Base-by-base conservation (phyloP, 1,140 invertebrate species). In the Sesamia nonagrioides region DNA sequence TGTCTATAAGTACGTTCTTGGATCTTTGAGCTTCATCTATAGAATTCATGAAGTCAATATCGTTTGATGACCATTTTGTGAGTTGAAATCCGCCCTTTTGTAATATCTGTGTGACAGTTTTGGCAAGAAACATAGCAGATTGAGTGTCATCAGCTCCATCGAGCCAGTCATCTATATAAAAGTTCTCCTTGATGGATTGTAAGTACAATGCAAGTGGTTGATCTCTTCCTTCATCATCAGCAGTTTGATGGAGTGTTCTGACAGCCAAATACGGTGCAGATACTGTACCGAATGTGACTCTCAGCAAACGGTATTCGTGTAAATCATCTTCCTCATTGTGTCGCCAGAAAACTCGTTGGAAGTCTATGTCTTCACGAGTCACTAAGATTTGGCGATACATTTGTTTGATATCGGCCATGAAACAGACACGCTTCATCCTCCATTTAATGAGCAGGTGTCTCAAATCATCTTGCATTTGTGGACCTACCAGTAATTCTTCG, bases 321-420 rank as follows among this genome's bases (percentile, higher is more conserved):
- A 77, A 8, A 66, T 71, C 42, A 18, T 69, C 76, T 15, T 5
- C 9, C 13, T 42, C 27, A 52, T 79, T 17, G 0, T 6, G 37
- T 40, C 89, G 68, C 92, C 92, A 95, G 0, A 94, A 5, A 8
- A 94, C 91, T 73, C 86, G 54, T 84, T 94, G 90, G n/a, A 83
- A 88, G 7, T 88, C 77, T 18, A 58, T 40, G 69, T 92, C 83
- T 37, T 88, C 72, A 21, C 76, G 35, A 42, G 74, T n/a, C 17
- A 94, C 77, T 13, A 82, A 40, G 11, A 95, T 86, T 80, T 90
- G 87, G 1, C 89, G 71, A 69, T 90, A 95, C 89, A 95, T 95
- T 82, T 93, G 86, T 17, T 75, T 58, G n/a, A 94, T 88, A 77
- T 95, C 91, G 0, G 83, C 85, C 7, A 84, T 73, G 18, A 94